A percentile compares a stretch with the other conserved stretches of the same genome.
These are phyloP conservation scores for Caenorhabditis becei DNA, from an alignment of 2,888 invertebrate species.

Conservation along the genomic window DNA sequence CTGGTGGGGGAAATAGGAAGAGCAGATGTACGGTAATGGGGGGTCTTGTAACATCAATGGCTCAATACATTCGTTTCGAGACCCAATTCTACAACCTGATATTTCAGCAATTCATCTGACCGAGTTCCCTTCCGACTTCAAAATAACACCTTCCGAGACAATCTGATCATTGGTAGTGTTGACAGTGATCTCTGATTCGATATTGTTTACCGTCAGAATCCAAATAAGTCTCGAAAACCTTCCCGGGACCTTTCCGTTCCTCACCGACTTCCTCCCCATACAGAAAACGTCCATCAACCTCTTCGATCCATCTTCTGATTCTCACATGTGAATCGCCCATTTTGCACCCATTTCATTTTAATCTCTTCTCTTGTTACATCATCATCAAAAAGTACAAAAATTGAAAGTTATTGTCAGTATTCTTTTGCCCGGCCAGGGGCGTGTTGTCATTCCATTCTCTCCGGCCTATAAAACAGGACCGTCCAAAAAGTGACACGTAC, in stretches of 20 bases:
- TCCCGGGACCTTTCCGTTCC: neutral
- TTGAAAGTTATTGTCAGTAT: slow-evolving; percentile 21
- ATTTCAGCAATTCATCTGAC: no score
- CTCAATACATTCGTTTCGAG: no score
- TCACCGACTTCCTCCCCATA: neutral
- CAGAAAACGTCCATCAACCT: neutral
- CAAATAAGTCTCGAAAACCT: no score
- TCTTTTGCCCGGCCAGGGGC: neutral
- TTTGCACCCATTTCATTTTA: slow-evolving; percentile 21
- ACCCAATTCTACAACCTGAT: no score
- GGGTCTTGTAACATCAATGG: no score
- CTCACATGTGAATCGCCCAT: slow-evolving; percentile 19
- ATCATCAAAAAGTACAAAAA: slow-evolving; percentile 46
- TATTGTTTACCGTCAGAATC: no score
- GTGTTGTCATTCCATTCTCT: neutral
- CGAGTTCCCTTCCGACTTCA: no score
- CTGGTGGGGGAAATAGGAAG: no score
- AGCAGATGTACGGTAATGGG: no score
- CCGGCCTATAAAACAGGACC: slow-evolving; percentile 30
- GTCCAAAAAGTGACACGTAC: slow-evolving; percentile 21
- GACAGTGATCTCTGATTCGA: no score
- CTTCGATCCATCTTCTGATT: neutral
- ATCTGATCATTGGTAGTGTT: no score
- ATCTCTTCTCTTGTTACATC: slow-evolving; percentile 43
- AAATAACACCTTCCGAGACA: no score